Percentiles rank a stretch among this genome's conserved stretches.
phyloP scores from a whole-genome alignment of 2,113 vertebrate species.

The Syngnathoides biaculeatus region DNA sequence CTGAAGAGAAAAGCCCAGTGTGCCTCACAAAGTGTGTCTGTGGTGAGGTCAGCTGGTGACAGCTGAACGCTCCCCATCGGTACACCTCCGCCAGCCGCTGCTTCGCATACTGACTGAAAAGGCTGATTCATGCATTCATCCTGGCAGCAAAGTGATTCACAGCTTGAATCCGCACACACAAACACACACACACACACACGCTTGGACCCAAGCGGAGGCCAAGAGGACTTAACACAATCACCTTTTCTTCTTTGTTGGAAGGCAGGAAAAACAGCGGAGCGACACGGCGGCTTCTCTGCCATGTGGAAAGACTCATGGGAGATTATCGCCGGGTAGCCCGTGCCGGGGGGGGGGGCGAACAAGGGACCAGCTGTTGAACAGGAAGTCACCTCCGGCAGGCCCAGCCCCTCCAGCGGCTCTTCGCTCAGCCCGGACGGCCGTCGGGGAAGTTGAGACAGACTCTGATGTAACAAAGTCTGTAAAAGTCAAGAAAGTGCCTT shows the following conservation, averaged over 20 bases:
- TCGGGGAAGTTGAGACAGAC: conserved; percentile 52
- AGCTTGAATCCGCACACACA: conserved; percentile 21
- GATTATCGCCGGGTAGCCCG: conserved; percentile 58
- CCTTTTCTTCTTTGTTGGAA: conserved; percentile 71
- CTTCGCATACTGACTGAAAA: conserved; percentile 59
- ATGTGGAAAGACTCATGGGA: conserved; percentile 71
- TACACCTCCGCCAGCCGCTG: conserved; percentile 61
- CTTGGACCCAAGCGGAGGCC: conserved; percentile 49
- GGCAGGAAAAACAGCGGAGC: conserved; percentile 67
- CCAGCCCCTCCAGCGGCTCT: conserved; percentile 50
- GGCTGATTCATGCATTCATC: conserved; percentile 70
- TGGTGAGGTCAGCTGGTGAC: conserved; percentile 70
- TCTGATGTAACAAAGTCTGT: conserved; percentile 56
- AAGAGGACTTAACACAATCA: conserved; percentile 65
- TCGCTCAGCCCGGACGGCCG: conserved; percentile 24
- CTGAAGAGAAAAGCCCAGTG: conserved; percentile 62
- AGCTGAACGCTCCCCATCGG: conserved; percentile 65
- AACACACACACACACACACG: conserved; percentile 54
- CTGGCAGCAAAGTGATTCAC: conserved; percentile 52
- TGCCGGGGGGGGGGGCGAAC: conserved; percentile 42
- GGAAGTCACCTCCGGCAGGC: conserved; percentile 69
- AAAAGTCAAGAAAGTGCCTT: conserved; percentile 60
- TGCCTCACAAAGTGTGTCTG: conserved; percentile 66
- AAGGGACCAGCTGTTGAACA: conserved; percentile 71
- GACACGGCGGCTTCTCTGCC: conserved; percentile 61